phyloP scores from a whole-genome alignment of 2,888 invertebrate species.

The Diadegma fenestrale region DNA sequence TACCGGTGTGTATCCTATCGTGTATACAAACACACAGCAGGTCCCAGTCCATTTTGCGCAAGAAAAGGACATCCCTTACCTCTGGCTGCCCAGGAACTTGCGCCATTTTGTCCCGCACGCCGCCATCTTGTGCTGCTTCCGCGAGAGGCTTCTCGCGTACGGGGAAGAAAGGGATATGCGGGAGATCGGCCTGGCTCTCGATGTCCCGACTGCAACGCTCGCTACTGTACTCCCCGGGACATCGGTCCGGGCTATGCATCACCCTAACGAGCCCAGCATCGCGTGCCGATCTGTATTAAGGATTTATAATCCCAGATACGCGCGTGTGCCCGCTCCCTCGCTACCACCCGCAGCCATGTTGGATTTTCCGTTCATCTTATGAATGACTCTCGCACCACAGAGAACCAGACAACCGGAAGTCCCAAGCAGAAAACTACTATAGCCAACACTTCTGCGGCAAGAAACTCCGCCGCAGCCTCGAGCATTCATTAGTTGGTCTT shows the following conservation, averaged over 20 bases:
- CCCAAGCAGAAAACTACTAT: too few relatives aligned
- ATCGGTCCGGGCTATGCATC: slow-evolving; percentile 83
- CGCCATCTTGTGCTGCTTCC: neutral
- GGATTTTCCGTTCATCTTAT: neutral
- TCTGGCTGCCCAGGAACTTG: neutral
- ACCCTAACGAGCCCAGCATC: slow-evolving; percentile 84
- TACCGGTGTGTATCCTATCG: neutral
- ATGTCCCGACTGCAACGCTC: slow-evolving; percentile 73
- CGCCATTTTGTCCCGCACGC: neutral
- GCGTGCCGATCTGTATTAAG: slow-evolving; percentile 85
- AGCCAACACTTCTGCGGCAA: too few relatives aligned
- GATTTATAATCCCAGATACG: slow-evolving; percentile 83
- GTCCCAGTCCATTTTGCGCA: neutral
- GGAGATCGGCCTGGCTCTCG: slow-evolving; percentile 63
- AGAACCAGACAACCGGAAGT: neutral
- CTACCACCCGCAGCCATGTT: neutral
- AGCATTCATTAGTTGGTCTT: too few relatives aligned
- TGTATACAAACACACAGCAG: neutral
- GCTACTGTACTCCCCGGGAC: slow-evolving; percentile 84
- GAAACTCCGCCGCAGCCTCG: too few relatives aligned
- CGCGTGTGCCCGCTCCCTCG: slow-evolving; percentile 13
- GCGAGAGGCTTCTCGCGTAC: neutral
- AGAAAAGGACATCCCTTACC: neutral
- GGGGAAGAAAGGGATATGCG: slow-evolving; percentile 32
- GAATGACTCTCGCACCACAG: neutral